Evolutionary conservation across 2,797 vertebrate species (phyloP), one percentile per base, ranked within the genome.

Genomic region (Fistularia commersonii): DNA sequence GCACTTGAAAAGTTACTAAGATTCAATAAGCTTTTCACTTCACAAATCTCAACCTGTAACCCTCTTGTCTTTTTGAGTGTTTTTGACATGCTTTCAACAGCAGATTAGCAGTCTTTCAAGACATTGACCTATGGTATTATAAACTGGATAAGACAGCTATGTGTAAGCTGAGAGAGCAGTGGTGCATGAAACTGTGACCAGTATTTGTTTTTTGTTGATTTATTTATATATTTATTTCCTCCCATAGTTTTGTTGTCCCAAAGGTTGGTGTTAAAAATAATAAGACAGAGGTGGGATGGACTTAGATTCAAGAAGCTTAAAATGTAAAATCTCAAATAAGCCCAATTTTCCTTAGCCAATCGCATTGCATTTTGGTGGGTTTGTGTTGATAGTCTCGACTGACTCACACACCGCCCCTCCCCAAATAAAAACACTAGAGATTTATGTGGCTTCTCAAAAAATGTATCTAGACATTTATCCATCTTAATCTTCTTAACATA

Each of bases 401-500:
- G 90, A 90, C 90, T 90, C 88, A 87, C 79, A 66, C 41, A 45
- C 81, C 79, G 66, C 86, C 83, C 83, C 86, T 86, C 87, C 85
- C 86, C 81, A 75, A 90, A 90, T 83, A 85, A 91, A 91, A 91
- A 91, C 86, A 91, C 86, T 85, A 81, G 79, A 89, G 90, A 89
- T 91, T 92, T 92, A 90, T 73, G 84, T 91, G 84, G 87, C 84
- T 91, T 91, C 90, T 87, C 77, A 86, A 85, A 91, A 88, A 90
- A 90, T 88, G 72, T 89, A 92, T 91, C 90, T 90, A 87, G 91
- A 92, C 90, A 91, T 90, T 91, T 90, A 92, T 92, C 90, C 91
- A 91, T 85, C 90, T 87, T 92, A 92, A 92, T 92, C 91, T 91
- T 87, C 90, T 92, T 91, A 92, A 89, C 90, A 92, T 91, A 91